A percentile compares a stretch with the other conserved stretches of the same genome.
Conservation (phyloP, 2,797 vertebrate species). For the Gadopsis marmoratus region DNA sequence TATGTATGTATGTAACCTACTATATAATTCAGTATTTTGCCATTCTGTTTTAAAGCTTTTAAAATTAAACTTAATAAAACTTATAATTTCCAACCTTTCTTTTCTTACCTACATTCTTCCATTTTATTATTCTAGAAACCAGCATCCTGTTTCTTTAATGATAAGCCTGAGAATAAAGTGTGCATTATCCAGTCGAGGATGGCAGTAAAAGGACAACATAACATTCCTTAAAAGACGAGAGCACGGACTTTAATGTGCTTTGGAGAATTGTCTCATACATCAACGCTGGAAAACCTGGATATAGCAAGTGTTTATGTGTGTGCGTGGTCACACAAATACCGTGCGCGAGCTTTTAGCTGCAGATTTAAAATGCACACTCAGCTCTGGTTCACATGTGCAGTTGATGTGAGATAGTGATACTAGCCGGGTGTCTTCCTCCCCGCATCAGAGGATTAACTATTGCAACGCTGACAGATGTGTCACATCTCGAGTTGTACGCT, state of each 20-base stretch:
- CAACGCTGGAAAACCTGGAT: conserved; percentile 14
- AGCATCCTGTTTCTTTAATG: conserved; percentile 7
- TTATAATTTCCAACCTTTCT: neutral
- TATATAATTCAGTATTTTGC: neutral
- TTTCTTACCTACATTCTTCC: neutral
- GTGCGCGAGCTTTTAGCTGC: neutral
- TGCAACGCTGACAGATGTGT: conserved; percentile 57
- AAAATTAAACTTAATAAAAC: conserved; percentile 1
- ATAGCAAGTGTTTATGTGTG: neutral
- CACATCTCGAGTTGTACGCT: conserved; percentile 16
- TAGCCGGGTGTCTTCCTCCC: conserved; percentile 47
- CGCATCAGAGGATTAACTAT: conserved; percentile 64
- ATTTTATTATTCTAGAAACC: conserved; percentile 2
- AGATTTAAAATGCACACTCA: conserved; percentile 42
- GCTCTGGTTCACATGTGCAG: conserved; percentile 38
- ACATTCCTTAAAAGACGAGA: conserved; percentile 16
- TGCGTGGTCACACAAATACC: neutral
- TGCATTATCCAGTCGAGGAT: neutral
- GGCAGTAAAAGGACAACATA: neutral
- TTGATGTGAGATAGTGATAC: conserved; percentile 51
- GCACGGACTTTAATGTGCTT: conserved; percentile 14
- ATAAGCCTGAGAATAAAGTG: neutral
- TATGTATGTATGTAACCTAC: neutral
- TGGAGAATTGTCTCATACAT: conserved; percentile 31
- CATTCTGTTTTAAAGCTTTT: neutral